These are phyloP conservation scores for Xylota sylvarum DNA, from an alignment of 2,888 invertebrate genomes.

Conservation along the genomic window DNA sequence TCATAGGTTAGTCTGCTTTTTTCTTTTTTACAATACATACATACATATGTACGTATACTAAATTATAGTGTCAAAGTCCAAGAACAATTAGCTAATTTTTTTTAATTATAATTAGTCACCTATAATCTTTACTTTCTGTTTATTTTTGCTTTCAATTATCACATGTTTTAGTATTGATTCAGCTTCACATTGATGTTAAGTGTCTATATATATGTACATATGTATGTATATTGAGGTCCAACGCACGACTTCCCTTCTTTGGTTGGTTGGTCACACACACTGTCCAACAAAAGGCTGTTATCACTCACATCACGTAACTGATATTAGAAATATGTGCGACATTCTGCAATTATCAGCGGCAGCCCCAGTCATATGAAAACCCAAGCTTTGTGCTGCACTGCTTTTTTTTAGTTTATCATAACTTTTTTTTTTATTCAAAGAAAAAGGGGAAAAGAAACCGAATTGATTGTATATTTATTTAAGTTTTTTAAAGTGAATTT, in stretches of 20 bases:
- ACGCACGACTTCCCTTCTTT: constrained; percentile 35
- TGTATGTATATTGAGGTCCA: constrained; percentile 46
- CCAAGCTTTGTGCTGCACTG: constrained; percentile 5
- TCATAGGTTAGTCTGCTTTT: background rate
- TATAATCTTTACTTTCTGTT: constrained; percentile 30
- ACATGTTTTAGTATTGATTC: constrained; percentile 60
- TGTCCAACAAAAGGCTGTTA: constrained; percentile 43
- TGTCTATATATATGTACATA: no score
- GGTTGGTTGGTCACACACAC: constrained; percentile 9
- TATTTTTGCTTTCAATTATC: constrained; percentile 41
- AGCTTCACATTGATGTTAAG: constrained; percentile 41
- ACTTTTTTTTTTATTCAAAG: background rate
- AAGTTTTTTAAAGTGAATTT: background rate
- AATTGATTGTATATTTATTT: background rate
- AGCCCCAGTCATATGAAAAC: constrained; percentile 32
- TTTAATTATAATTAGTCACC: constrained; percentile 24
- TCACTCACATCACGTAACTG: constrained; percentile 65
- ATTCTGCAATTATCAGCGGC: constrained; percentile 53
- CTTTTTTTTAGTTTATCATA: constrained; percentile 21
- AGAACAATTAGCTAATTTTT: background rate
- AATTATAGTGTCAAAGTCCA: constrained; percentile 12
- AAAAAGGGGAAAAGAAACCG: background rate
- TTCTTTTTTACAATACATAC: background rate
- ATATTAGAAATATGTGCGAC: constrained; percentile 66
- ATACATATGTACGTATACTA: no score